A percentile compares a stretch with the other conserved stretches of the same genome.
These are phyloP conservation scores for Plutella xylostella DNA, from an alignment of 2,888 invertebrate genomes.

Conservation along the genomic window DNA sequence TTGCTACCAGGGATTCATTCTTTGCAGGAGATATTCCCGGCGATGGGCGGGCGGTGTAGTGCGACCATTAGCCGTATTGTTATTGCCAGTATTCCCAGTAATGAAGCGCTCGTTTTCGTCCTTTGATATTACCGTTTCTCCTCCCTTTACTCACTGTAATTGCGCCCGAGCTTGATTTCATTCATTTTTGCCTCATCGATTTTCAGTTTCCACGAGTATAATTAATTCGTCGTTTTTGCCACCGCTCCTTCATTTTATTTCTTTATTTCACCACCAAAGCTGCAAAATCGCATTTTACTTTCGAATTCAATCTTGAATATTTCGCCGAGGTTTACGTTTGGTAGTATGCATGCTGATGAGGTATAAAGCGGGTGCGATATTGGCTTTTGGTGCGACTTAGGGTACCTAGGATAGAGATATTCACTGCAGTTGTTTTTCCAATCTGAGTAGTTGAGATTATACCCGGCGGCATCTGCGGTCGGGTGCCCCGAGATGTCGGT, in stretches of 20 bases:
- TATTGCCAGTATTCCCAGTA: constrained; percentile 61
- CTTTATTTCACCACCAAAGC: not conserved
- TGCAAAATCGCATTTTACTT: constrained; percentile 5
- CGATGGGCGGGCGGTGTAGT: constrained; percentile 25
- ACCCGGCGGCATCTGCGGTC: constrained; percentile 31
- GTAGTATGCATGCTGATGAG: constrained; percentile 45
- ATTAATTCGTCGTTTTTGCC: constrained; percentile 50
- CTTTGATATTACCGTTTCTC: constrained; percentile 56
- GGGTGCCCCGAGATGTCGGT: no score
- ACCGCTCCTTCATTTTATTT: constrained; percentile 24
- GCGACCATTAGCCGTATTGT: constrained; percentile 62
- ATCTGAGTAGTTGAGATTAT: constrained; percentile 38
- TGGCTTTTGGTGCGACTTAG: constrained; percentile 40
- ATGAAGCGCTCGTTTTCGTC: constrained; percentile 65
- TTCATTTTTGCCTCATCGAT: constrained; percentile 41
- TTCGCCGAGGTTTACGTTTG: constrained; percentile 20
- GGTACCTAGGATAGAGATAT: constrained; percentile 38
- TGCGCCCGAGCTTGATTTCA: constrained; percentile 47
- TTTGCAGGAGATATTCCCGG: constrained; percentile 39
- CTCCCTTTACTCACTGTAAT: constrained; percentile 49
- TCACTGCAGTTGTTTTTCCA: constrained; percentile 42
- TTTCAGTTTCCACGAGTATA: constrained; percentile 37
- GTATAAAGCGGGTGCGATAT: constrained; percentile 39
- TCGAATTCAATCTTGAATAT: constrained; percentile 34
- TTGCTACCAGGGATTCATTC: constrained; percentile 38